Evolutionary conservation across 2,888 invertebrate species (phyloP), one percentile per base, ranked within the genome.

Genomic region (Crepidodera aurea): DNA sequence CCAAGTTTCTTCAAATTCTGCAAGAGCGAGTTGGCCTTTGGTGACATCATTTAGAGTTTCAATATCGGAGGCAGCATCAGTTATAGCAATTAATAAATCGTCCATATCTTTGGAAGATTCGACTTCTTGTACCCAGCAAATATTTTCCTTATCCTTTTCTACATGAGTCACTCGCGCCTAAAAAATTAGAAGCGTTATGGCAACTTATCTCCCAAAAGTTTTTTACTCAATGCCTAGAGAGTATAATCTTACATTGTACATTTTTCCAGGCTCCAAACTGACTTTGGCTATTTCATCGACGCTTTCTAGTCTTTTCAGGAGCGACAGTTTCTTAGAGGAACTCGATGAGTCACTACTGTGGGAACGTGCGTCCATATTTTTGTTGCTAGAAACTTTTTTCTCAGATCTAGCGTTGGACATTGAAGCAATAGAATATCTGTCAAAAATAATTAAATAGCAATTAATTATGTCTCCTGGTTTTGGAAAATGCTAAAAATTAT

Each of bases 1-100:
- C 76, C 75, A 75, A 27, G 56, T 34, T 1, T 64, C 69, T 4
- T 69, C 69, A 54, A 56, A 74, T 6, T 62, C 18, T 4, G 73
- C 72, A 2, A 73, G 50, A 60, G 65, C 72, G 1, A 74, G 37
- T 48, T 64, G 65, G 7, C 70, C 69, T 12, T 60, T 51, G 7
- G 7, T 19, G 1, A 74, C 71, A 13, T 63, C 48, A 7, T 44
- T 51, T 19, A 60, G n/a, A 10, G 50, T 25, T n/a, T 65, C 50
- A 1, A 63, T 40, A 10, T 61, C 57, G 4, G 39, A n/a, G 1
- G 48, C 61, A 4, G 27, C 18, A 1, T 62, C 51, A 37, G 67
- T 62, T 6, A 68, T 25, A 13, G 70, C 44, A 6, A 67, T 6
- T 15, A 68, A 25, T 18, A 73, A 55, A 5, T 67, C 59, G 15